These are phyloP conservation scores for Hirtodrosophila histrioides DNA, from an alignment of 2,888 invertebrate genomes.

Conservation along the genomic window DNA sequence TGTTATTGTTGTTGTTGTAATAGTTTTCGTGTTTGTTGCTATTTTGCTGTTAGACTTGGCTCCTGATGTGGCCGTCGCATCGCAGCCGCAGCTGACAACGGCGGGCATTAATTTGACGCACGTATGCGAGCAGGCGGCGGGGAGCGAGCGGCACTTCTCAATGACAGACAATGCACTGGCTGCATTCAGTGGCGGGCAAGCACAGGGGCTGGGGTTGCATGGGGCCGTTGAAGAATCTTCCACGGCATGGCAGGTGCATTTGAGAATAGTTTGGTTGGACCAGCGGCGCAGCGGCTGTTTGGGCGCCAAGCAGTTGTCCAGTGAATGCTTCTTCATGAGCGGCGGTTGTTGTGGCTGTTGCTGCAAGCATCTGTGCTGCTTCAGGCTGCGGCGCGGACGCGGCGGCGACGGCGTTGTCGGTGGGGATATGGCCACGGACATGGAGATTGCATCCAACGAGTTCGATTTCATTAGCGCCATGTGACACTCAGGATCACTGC, in stretches of 20 bases:
- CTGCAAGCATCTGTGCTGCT: slow-evolving; percentile 75
- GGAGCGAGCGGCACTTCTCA: slow-evolving; percentile 70
- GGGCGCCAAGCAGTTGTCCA: slow-evolving; percentile 65
- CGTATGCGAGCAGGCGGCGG: slow-evolving; percentile 53
- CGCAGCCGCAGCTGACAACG: slow-evolving; percentile 35
- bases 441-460: slow-evolving; percentile 83
- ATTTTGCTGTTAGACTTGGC: slow-evolving; percentile 53
- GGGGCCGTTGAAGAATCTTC: slow-evolving; percentile 30
- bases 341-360: slow-evolving; percentile 43
- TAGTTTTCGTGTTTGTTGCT: slow-evolving; percentile 22
- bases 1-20: slow-evolving; percentile 27
- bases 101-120: slow-evolving; percentile 58
- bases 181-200: slow-evolving; percentile 27
- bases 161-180: slow-evolving; percentile 47
- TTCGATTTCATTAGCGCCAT: slow-evolving; percentile 81
- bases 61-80: slow-evolving; percentile 52
- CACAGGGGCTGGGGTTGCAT: slow-evolving; percentile 35
- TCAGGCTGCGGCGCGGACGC: slow-evolving; percentile 74
- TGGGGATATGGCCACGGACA: slow-evolving; percentile 80
- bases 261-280: slow-evolving; percentile 78
- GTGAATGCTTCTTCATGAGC: slow-evolving; percentile 78
- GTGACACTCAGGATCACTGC: slow-evolving; percentile 48
- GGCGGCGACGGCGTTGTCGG: slow-evolving; percentile 80
- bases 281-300: slow-evolving; percentile 70
- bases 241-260: slow-evolving; percentile 65